Evolutionary conservation across 2,113 vertebrate genomes (phyloP).

Genomic region (Urocolius indicus): DNA sequence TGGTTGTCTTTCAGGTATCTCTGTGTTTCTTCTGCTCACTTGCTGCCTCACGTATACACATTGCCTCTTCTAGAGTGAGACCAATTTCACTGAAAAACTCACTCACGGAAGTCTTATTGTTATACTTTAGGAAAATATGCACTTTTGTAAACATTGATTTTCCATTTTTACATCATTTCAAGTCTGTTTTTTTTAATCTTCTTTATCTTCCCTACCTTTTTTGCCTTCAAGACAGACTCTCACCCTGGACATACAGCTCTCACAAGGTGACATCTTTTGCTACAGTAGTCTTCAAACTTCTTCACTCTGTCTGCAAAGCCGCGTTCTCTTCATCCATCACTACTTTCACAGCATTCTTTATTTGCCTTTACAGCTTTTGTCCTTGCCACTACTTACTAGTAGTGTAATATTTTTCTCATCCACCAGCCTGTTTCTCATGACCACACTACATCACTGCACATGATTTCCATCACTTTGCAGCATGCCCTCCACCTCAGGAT

Average conservation of each 20-base stretch:
- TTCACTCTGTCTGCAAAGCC: neutral
- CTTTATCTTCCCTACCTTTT: neutral
- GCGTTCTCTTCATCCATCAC: neutral
- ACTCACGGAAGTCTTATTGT: neutral
- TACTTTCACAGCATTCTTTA: neutral
- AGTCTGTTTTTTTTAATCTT: neutral
- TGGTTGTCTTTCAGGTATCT: neutral
- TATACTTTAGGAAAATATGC: neutral
- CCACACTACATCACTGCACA: neutral
- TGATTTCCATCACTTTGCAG: neutral
- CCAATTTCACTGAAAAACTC: neutral
- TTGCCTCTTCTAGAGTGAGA: neutral
- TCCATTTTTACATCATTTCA: neutral
- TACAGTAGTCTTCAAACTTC: neutral
- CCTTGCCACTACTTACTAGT: neutral
- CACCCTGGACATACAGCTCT: neutral
- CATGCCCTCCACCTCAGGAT: rapidly evolving
- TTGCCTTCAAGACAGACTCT: neutral
- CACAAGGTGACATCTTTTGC: neutral
- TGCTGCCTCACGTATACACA: neutral
- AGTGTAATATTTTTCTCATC: neutral
- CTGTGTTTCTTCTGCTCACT: neutral
- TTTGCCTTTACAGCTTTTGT: neutral
- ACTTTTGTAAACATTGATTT: neutral
- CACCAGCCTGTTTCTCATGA: neutral